Evolutionary conservation across 2,113 vertebrate species (phyloP), one percentile per base, ranked within the genome.

Genomic region (Scortum barcoo): DNA sequence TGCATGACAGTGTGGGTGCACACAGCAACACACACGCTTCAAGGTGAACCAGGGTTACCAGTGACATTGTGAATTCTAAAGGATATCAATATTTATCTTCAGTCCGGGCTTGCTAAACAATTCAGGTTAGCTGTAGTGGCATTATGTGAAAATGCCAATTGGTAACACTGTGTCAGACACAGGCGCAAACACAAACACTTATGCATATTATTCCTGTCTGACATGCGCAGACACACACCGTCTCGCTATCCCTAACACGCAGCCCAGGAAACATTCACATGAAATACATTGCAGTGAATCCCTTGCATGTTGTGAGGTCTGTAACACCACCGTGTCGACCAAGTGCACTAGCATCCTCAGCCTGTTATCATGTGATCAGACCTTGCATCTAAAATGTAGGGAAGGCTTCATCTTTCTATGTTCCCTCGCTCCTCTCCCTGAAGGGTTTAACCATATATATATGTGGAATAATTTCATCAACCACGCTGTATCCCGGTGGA

Each of bases 391-490:
- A 54, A 78, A 89, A 42, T 68, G 62, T 26, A 81, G 28, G 8
- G 36, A 70, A 58, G 71, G 71, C 73, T 63, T 83, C 57, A 77
- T 78, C 66, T 69, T 76, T 53, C 71, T 54, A 6, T 76, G 60
- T 77, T 79, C 17, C 36, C 54, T 79, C 65, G n/a, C 79, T 57
- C 74, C 51, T 85, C 56, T 91, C 88, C 88, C 81, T 80, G 19
- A 84, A 88, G 87, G 70, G 81, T 87, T 79, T 76, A 66, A 83
- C 78, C 74, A 81, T 26, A 68, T 76, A 73, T 66, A 66, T 73
- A 72, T 91, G 84, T 82, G 51, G 87, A 93, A 92, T 93, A 91
- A 92, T 94, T 94, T 93, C 88, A 95, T 94, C 89, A 94, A 89
- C 91, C 90, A 85, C 70, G 85, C 84, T 81, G 77, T 75, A 76